phyloP scores from a whole-genome alignment of 2,888 invertebrate genomes.

The Parelbella ahira region DNA sequence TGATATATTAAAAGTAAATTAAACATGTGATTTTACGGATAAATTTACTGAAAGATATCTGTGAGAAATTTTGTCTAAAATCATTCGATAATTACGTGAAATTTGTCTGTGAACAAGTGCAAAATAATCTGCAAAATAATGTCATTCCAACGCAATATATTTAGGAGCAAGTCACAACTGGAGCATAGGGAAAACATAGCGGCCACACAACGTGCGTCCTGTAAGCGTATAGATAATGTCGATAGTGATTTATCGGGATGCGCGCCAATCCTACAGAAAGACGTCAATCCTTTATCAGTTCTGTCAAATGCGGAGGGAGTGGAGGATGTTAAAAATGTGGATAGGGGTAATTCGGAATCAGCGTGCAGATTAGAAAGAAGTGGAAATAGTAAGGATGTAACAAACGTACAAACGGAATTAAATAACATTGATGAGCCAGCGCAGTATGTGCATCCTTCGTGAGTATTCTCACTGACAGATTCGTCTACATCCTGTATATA shows the following conservation, averaged over 20 bases:
- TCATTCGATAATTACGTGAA: no score
- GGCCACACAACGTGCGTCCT: slow-evolving; percentile 1
- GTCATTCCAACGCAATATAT: slow-evolving; percentile 41
- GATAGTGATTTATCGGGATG: slow-evolving; percentile 3
- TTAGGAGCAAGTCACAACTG: slow-evolving; percentile 29
- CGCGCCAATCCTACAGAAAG: background rate
- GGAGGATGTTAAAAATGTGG: background rate
- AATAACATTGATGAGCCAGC: background rate
- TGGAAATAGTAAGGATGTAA: background rate
- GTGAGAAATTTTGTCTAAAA: no score
- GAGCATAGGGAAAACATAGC: background rate
- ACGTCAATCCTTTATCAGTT: slow-evolving; percentile 1
- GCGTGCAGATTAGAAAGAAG: background rate
- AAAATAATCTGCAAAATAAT: slow-evolving; percentile 23
- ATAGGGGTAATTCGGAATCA: background rate
- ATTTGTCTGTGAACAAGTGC: background rate
- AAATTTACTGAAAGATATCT: no score
- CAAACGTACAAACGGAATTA: background rate
- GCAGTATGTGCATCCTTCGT: background rate
- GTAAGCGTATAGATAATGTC: background rate
- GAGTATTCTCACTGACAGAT: no score
- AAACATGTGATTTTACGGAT: no score
- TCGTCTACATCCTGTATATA: no score
- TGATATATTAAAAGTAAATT: no score
- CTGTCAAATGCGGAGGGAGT: background rate